Conservation (phyloP, 1,140 invertebrate species). For the Anthonomus grandis region DNA sequence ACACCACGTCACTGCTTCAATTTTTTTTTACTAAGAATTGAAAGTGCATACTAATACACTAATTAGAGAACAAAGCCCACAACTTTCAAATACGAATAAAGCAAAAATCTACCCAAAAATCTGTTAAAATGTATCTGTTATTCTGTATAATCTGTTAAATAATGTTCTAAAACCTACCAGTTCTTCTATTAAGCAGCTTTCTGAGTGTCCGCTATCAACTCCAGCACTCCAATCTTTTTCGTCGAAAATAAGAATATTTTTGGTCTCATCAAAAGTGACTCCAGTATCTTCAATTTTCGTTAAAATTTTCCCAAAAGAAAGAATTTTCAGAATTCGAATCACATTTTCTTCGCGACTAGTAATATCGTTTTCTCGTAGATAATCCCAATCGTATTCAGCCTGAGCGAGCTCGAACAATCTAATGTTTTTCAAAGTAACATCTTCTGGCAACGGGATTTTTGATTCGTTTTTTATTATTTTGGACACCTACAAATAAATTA, state of each 20-base stretch:
- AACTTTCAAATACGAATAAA: too few species aligned
- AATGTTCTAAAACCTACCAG: slow-evolving; percentile 32
- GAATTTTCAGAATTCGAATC: slow-evolving; percentile 64
- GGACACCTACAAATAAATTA: too few species aligned
- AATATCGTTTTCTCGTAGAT: slow-evolving; percentile 56
- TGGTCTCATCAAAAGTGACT: slow-evolving; percentile 57
- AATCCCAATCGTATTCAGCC: slow-evolving; percentile 64
- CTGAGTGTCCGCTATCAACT: slow-evolving; percentile 23
- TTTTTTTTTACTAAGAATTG: neutral
- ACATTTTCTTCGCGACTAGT: slow-evolving; percentile 63
- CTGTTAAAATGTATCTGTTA: too few species aligned
- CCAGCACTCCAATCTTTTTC: slow-evolving; percentile 25
- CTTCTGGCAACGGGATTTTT: slow-evolving; percentile 66
- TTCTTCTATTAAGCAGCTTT: slow-evolving; percentile 35
- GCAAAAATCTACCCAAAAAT: too few species aligned
- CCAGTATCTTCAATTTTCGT: slow-evolving; percentile 59
- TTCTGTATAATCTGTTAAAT: neutral
- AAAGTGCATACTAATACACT: neutral
- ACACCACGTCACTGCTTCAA: too few species aligned
- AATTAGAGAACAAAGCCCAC: neutral
- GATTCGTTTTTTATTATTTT: slow-evolving; percentile 53
- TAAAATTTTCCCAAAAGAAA: slow-evolving; percentile 70
- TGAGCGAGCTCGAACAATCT: slow-evolving; percentile 65
- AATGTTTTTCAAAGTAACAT: slow-evolving; percentile 66
- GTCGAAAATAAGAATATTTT: slow-evolving; percentile 49